Evolutionary conservation across 2,797 vertebrate genomes (phyloP).

Genomic region (Prunella strophiata): DNA sequence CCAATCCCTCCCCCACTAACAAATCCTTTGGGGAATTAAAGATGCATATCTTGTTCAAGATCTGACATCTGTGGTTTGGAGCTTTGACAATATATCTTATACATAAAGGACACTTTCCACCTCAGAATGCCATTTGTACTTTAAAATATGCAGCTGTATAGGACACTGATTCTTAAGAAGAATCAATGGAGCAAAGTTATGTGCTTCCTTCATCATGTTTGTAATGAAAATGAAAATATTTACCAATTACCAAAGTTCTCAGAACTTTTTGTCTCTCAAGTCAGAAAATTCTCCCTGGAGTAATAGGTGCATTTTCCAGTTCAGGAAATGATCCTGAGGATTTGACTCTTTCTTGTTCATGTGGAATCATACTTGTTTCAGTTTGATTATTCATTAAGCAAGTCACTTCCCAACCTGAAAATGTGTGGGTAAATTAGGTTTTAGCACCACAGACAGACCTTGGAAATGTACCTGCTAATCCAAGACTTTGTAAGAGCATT

Average conservation of each 20-base stretch:
- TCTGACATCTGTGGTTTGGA: slow-evolving; percentile 57
- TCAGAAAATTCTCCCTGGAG: neutral
- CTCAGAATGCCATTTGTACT: neutral
- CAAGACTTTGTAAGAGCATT: neutral
- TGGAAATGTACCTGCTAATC: neutral
- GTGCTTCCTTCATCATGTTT: neutral
- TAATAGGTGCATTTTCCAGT: neutral
- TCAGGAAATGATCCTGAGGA: neutral
- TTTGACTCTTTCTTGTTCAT: neutral
- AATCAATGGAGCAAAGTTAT: neutral
- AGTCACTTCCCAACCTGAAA: neutral
- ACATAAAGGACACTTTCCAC: neutral
- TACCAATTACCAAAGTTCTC: neutral
- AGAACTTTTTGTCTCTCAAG: neutral
- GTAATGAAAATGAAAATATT: neutral
- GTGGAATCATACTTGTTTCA: neutral
- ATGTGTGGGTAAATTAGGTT: neutral
- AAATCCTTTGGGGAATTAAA: slow-evolving; percentile 32
- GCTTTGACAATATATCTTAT: slow-evolving; percentile 28
- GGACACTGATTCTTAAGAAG: neutral
- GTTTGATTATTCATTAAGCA: neutral
- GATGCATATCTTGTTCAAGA: slow-evolving; percentile 45
- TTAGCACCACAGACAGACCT: neutral
- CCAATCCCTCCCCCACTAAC: slow-evolving; percentile 17
- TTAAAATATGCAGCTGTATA: neutral